phyloP scores from a whole-genome alignment of 2,113 vertebrate species.

The Tupaia chinensis region DNA sequence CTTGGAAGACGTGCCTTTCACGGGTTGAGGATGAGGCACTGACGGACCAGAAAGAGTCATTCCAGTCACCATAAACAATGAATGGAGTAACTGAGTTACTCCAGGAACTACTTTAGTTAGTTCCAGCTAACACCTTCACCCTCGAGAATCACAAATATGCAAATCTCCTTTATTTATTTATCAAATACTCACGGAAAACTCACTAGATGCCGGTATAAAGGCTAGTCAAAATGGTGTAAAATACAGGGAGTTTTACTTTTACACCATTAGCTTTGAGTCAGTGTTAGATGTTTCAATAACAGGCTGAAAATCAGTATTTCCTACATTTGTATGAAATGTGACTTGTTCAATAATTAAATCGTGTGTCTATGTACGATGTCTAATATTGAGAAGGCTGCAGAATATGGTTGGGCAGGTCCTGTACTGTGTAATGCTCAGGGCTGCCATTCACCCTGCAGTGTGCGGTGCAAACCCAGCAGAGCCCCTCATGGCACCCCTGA shows the following conservation, averaged over 20 bases:
- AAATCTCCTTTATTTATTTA: background rate
- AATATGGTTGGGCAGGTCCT: background rate
- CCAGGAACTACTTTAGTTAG: background rate
- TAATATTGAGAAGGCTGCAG: background rate
- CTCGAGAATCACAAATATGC: background rate
- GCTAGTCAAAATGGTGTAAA: background rate
- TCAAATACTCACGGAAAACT: background rate
- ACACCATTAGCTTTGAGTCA: background rate
- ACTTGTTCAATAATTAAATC: background rate
- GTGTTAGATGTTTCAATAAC: background rate
- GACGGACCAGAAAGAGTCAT: background rate
- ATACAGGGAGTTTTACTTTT: background rate
- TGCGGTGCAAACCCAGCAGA: background rate
- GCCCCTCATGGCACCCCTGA: background rate
- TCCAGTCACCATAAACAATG: background rate
- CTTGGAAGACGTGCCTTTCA: background rate
- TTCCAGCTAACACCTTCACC: background rate
- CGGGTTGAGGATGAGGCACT: background rate
- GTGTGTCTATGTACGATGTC: background rate
- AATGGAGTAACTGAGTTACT: background rate
- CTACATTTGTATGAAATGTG: background rate
- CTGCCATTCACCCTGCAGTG: background rate
- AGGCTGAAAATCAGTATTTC: slow-evolving; percentile 10
- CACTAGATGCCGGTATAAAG: background rate
- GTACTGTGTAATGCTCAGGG: background rate